A percentile compares a stretch with the other conserved stretches of the same genome.
phyloP scores from a whole-genome alignment of 2,113 vertebrate species.

The Odontophorus gujanensis region DNA sequence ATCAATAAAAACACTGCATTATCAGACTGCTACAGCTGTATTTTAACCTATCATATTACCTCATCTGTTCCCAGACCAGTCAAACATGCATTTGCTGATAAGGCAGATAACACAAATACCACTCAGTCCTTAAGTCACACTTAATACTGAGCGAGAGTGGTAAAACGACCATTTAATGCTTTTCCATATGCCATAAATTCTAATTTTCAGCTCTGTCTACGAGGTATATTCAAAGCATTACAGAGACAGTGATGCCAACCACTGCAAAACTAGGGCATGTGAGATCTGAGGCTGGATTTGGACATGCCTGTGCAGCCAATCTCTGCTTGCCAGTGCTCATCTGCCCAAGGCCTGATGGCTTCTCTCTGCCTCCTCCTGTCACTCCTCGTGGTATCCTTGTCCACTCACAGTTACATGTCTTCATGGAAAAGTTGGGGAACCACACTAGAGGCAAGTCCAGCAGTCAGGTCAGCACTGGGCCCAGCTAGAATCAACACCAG shows the following conservation, averaged over 20 bases:
- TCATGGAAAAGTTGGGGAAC: background rate
- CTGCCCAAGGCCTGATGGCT: accelerated
- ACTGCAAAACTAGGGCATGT: background rate
- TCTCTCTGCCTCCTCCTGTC: background rate
- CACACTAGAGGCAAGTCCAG: background rate
- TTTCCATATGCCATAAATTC: background rate
- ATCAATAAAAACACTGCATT: constrained; percentile 79
- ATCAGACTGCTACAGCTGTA: constrained; percentile 80
- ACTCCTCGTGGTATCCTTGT: background rate
- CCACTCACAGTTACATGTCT: background rate
- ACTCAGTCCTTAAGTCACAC: background rate
- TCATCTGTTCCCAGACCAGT: constrained; percentile 56
- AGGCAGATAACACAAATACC: constrained; percentile 48
- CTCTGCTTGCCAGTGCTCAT: background rate
- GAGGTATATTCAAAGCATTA: background rate
- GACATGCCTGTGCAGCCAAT: background rate
- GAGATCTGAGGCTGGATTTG: background rate
- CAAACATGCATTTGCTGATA: constrained; percentile 57
- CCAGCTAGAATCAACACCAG: background rate
- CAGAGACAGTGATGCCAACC: accelerated
- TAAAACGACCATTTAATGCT: constrained; percentile 15
- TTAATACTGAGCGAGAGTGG: constrained; percentile 14
- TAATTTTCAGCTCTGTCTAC: constrained; percentile 13
- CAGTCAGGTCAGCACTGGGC: background rate
- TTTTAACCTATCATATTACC: constrained; percentile 66